phyloP scores from a whole-genome alignment of 1,140 invertebrate genomes.

The Ctenoplectra terminalis region DNA sequence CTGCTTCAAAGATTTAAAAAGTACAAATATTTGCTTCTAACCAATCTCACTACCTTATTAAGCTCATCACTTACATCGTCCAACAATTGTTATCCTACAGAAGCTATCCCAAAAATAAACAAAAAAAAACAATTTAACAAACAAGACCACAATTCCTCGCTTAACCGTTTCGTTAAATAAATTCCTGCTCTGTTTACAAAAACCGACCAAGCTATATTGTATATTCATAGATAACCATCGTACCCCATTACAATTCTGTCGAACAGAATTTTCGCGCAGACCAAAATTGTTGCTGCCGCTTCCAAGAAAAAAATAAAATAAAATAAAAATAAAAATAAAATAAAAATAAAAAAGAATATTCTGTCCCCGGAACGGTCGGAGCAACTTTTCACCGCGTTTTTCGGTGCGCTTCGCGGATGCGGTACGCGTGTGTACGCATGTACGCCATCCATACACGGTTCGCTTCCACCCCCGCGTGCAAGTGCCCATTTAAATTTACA shows the following conservation, averaged over 20 bases:
- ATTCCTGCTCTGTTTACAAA: too few relatives aligned
- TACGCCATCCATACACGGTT: too few relatives aligned
- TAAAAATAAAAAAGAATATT: background rate
- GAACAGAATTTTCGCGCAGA: background rate
- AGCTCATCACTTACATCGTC: too few relatives aligned
- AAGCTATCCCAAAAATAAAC: too few relatives aligned
- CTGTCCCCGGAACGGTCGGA: background rate
- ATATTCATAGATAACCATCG: background rate
- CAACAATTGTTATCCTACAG: too few relatives aligned
- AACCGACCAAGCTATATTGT: background rate
- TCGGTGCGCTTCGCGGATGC: background rate
- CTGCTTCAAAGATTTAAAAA: too few relatives aligned
- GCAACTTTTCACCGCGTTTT: background rate
- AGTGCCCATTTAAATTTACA: constrained; percentile 61
- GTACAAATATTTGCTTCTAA: too few relatives aligned
- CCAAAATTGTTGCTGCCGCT: background rate
- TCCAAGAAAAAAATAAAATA: background rate
- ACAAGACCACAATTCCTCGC: too few relatives aligned
- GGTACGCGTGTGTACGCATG: background rate
- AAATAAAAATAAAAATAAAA: background rate
- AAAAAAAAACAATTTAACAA: too few relatives aligned
- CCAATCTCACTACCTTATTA: too few relatives aligned
- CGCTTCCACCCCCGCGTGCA: background rate
- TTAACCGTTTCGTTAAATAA: too few relatives aligned
- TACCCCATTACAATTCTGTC: background rate